These are phyloP conservation scores for Watsonalla cultraria DNA, from an alignment of 2,888 invertebrate species.

Conservation along the genomic window DNA sequence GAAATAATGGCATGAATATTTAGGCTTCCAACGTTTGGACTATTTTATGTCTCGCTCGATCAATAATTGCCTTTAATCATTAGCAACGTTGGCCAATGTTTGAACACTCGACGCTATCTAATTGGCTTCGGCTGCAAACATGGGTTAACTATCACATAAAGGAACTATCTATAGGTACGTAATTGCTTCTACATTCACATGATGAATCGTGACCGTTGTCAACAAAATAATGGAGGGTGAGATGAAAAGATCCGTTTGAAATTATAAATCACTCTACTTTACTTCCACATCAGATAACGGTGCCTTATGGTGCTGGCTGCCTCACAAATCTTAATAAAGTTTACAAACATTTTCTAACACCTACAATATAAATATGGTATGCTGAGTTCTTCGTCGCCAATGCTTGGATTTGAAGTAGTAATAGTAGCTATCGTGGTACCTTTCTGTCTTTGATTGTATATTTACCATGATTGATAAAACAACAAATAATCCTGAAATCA, in stretches of 20 bases:
- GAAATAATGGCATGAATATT: not conserved
- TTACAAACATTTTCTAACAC: too few relatives aligned
- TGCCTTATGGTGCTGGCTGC: too few relatives aligned
- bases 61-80: conserved; percentile 49
- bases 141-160: conserved; percentile 11
- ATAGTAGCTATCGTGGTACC: too few relatives aligned
- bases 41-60: conserved; percentile 23
- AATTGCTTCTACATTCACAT: conserved; percentile 4
- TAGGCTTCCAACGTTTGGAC: conserved; percentile 1
- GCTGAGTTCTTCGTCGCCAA: too few relatives aligned
- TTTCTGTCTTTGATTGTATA: too few relatives aligned
- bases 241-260: not conserved
- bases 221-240: not conserved
- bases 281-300: too few relatives aligned
- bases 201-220: not conserved
- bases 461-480: too few relatives aligned
- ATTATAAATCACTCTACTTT: too few relatives aligned
- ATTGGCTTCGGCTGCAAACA: conserved; percentile 26
- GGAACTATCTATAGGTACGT: conserved; percentile 11
- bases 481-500: too few relatives aligned
- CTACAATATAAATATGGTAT: too few relatives aligned
- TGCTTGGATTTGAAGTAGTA: too few relatives aligned
- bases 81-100: conserved; percentile 31
- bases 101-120: conserved; percentile 26
- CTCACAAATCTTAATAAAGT: too few relatives aligned